Evolutionary conservation across 1,140 invertebrate genomes (phyloP), one percentile per base, ranked within the genome.

Genomic region (Rhopalosiphum maidis): DNA sequence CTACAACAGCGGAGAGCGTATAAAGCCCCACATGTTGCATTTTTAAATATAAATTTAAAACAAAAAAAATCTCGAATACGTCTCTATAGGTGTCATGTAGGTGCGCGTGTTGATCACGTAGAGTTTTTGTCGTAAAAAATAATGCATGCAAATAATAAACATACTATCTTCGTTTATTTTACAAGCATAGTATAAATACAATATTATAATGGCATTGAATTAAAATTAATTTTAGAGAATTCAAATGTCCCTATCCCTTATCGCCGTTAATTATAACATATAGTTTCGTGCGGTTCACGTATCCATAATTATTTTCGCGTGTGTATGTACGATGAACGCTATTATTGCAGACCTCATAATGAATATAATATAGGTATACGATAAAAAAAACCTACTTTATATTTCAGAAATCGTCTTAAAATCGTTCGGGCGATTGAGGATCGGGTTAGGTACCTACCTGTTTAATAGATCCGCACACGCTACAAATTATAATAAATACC

Each of bases 391-490:
- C 30, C n/a, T n/a, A 77, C 30, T n/a, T 77, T n/a, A 18, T 77
- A n/a, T 18, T 77, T 77, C 60, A n/a, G n/a, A 77, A 77, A 77
- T 77, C 60, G 60, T 77, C 60, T 77, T n/a, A 77, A 77, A 77
- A 77, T n/a, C 30, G 15, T 77, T 77, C 30, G n/a, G n/a, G 60
- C 60, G 60, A 77, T 77, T 15, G 60, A 77, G 60, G n/a, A 77
- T 77, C 30, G 60, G n/a, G 60, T 77, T 77, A 77, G 60, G n/a
- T n/a, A 15, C 60, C 60, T n/a, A 18, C 11, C 30, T 18, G 30
- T 68, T n/a, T 77, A 77, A 77, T 77, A 77, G 30, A 77, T 77
- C 60, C 15, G 60, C 60, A 77, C 60, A 77, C 60, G 60, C 60
- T n/a, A 77, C 60, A 18, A 77, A 77, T 77, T 77, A 77, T 77